phyloP scores from a whole-genome alignment of 2,888 invertebrate genomes.

The Trichogramma evanescens region DNA sequence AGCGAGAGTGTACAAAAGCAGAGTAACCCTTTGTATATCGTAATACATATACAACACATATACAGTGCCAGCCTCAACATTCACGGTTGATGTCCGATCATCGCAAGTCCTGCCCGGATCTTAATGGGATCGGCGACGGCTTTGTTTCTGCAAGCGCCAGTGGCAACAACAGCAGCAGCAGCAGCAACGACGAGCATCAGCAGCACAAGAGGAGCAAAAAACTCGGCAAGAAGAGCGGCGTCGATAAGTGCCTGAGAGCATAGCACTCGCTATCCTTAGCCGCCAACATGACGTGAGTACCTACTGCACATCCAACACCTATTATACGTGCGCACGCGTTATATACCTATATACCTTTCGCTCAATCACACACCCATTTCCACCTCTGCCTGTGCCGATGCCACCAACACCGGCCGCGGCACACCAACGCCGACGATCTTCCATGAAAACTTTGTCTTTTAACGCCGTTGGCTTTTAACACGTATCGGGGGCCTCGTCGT shows the following conservation, averaged over 20 bases:
- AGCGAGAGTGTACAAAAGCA: too few relatives aligned
- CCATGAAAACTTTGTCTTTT: too few relatives aligned
- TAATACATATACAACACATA: neutral
- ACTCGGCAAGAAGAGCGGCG: conserved; percentile 4
- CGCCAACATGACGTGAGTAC: conserved; percentile 45
- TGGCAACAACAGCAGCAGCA: conserved; percentile 7
- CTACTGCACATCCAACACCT: neutral
- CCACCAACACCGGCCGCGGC: too few relatives aligned
- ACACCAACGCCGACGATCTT: too few relatives aligned
- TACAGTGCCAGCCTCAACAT: neutral
- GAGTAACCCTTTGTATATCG: neutral
- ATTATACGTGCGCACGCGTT: neutral
- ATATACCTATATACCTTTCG: neutral
- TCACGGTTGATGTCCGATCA: conserved; percentile 41
- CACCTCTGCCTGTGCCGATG: neutral
- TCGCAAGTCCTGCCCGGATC: conserved; percentile 45
- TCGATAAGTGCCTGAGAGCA: conserved; percentile 37
- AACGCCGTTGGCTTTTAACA: too few relatives aligned
- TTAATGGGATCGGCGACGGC: conserved; percentile 46
- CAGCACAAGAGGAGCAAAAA: neutral
- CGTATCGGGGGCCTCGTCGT: too few relatives aligned
- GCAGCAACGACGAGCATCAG: neutral
- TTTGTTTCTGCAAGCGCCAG: conserved; percentile 9
- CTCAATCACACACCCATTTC: neutral
- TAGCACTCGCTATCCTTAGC: conserved; percentile 43